Evolutionary conservation across 2,797 vertebrate species (phyloP).

Genomic region (Crocodylus rhombifer): DNA sequence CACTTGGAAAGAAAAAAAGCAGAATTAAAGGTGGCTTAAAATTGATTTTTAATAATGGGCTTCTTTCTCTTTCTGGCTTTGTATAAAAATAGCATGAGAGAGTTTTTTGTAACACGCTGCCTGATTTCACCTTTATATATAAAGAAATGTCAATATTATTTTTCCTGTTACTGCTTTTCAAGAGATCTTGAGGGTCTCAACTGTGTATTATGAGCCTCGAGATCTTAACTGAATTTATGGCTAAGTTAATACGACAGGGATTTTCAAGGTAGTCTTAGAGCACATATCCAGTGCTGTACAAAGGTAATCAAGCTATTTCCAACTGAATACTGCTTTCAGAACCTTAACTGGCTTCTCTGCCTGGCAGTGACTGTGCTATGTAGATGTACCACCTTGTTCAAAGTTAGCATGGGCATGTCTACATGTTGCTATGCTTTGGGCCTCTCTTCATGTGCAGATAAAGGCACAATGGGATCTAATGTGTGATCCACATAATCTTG

Average conservation of each 20-base stretch:
- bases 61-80: neutral
- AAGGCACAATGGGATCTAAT: too few species aligned
- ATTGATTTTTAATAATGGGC: neutral
- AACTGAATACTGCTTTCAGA: too few species aligned
- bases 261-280: neutral
- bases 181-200: neutral
- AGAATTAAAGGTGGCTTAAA: neutral
- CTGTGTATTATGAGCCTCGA: neutral
- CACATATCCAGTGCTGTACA: neutral
- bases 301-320: neutral
- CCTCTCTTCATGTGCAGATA: too few species aligned
- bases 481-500: too few species aligned
- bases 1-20: neutral
- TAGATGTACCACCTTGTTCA: too few species aligned
- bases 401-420: too few species aligned
- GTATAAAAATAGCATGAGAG: neutral
- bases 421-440: too few species aligned
- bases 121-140: neutral
- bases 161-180: neutral
- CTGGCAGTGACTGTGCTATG: too few species aligned
- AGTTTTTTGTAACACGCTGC: neutral
- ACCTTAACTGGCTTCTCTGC: too few species aligned
- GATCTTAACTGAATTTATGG: neutral
- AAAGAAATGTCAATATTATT: neutral
- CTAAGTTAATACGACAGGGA: neutral